Conservation (phyloP, 2,888 invertebrate genomes). For the Perizoma flavofasciatum region DNA sequence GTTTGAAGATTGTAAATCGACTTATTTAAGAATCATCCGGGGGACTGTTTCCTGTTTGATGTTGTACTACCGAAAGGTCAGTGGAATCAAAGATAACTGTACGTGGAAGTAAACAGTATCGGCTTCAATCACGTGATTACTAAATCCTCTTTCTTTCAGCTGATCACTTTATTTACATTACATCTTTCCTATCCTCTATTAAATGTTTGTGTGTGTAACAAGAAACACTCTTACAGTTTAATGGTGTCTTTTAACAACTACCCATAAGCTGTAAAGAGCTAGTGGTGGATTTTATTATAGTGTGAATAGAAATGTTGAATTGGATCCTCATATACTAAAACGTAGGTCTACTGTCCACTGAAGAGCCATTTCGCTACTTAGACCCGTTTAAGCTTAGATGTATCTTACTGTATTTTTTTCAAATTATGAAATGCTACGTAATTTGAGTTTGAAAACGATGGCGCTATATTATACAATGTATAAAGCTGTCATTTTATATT, state of each 20-base stretch:
- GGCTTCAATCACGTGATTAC: too few relatives aligned
- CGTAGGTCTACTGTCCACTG: slow-evolving; percentile 2
- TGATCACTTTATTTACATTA: not conserved
- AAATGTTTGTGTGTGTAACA: slow-evolving; percentile 31
- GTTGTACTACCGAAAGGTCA: too few relatives aligned
- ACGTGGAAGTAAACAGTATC: too few relatives aligned
- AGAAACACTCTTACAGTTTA: slow-evolving; percentile 47
- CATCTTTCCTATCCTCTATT: slow-evolving; percentile 6
- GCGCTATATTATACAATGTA: too few relatives aligned
- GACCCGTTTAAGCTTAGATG: too few relatives aligned
- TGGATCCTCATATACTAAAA: slow-evolving; percentile 19
- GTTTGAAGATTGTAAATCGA: slow-evolving; percentile 4
- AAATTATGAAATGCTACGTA: too few relatives aligned
- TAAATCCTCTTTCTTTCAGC: too few relatives aligned
- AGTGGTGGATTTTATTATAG: slow-evolving; percentile 62
- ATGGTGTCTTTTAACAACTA: slow-evolving; percentile 63
- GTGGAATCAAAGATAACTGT: not conserved
- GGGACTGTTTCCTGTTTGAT: too few relatives aligned
- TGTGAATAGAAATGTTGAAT: slow-evolving; percentile 55
- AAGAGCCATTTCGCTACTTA: not conserved
- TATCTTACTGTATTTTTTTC: too few relatives aligned
- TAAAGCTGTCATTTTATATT: too few relatives aligned
- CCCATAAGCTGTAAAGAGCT: slow-evolving; percentile 49
- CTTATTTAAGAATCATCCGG: not conserved
- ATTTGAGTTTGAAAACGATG: too few relatives aligned